phyloP scores from a whole-genome alignment of 2,888 invertebrate species.

The Andrena bicolor region DNA sequence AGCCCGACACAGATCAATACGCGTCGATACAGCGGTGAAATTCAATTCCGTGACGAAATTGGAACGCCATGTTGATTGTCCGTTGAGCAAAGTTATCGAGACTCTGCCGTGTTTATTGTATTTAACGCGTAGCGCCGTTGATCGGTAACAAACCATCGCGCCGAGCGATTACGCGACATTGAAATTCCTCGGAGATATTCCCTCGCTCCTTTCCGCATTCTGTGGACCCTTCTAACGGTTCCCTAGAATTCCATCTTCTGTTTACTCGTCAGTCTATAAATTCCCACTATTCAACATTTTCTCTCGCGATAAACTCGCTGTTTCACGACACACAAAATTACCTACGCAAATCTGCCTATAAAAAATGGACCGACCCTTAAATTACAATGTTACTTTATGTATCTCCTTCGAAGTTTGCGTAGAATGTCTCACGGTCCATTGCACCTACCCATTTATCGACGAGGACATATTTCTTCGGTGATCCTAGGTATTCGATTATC shows the following conservation, averaged over 20 bases:
- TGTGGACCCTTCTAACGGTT: background rate
- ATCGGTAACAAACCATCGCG: slow-evolving; percentile 3
- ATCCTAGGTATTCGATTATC: background rate
- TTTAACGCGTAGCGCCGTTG: slow-evolving; percentile 6
- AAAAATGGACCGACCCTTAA: no score
- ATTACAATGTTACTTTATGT: no score
- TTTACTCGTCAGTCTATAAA: background rate
- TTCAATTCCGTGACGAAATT: slow-evolving; percentile 56
- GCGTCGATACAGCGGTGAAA: slow-evolving; percentile 45
- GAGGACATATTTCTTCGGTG: background rate
- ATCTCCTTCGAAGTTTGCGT: background rate
- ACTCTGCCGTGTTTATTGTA: slow-evolving; percentile 27
- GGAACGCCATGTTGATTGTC: slow-evolving; percentile 50
- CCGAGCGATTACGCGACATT: slow-evolving; percentile 27
- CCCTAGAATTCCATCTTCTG: background rate
- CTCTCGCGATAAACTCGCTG: background rate
- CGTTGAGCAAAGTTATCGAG: slow-evolving; percentile 53
- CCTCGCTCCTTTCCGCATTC: background rate
- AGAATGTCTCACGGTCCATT: background rate
- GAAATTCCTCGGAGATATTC: slow-evolving; percentile 27
- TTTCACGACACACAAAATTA: background rate
- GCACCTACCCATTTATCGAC: background rate
- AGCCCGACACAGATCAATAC: slow-evolving; percentile 54
- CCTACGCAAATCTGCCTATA: no score
- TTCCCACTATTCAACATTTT: background rate